Evolutionary conservation across 2,797 vertebrate genomes (phyloP), one percentile per base, ranked within the genome.

Genomic region (Tachyglossus aculeatus): DNA sequence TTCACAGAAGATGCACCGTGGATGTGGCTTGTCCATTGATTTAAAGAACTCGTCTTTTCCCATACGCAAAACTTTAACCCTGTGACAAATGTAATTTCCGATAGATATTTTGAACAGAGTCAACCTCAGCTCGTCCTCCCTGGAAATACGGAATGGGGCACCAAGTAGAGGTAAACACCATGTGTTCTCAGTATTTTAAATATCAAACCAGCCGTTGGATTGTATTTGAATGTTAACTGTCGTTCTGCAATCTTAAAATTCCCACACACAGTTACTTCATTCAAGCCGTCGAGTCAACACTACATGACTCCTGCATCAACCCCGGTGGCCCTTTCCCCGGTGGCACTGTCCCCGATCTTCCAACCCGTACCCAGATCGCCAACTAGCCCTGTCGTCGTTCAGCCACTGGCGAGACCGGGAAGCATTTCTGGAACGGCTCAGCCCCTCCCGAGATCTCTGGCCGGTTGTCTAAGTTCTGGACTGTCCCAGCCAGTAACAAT

Each of bases 61-160:
- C 44, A 15, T 25, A 47, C 3, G 11, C 14, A 9, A 11, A 18
- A 29, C 14, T 47, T 29, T 47, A 47, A 47, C 27, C 45, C 84
- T 86, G 81, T 87, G 78, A 70, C 56, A 74, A 71, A 73, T 83
- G 41, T 87, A 75, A 77, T 85, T 91, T 91, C 93, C 82, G 85
- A 78, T 87, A 93, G 93, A 92, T 91, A 92, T 92, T 88, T 88
- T 93, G 88, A 91, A 92, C 83, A 92, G 89, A 90, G 87, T 90
- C 79, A 90, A 93, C 60, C 72, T 88, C 78, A 86, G 86, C 84
- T 90, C 91, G 74, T 62, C 90, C 80, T 83, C 86, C 74, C 88
- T 82, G 65, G 90, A 84, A 85, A 86, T 92, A 86, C 93, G 93
- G 87, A 94, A 93, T 89, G 92, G 92, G 36, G 87, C 87, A 63